phyloP scores from a whole-genome alignment of 2,113 vertebrate species.

The Pimephales promelas region DNA sequence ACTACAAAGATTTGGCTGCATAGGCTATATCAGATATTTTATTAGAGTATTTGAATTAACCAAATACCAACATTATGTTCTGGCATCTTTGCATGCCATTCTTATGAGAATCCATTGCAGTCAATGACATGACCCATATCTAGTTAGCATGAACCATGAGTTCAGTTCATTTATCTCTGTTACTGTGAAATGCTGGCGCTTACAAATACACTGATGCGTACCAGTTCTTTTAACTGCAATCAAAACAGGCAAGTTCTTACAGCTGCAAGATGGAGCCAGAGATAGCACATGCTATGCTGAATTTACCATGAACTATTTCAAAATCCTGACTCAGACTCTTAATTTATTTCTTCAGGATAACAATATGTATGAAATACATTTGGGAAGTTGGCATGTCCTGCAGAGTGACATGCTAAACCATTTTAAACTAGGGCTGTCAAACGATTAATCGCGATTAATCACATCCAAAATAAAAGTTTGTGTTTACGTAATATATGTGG shows the following conservation, averaged over 20 bases:
- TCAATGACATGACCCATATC: neutral
- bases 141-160: neutral
- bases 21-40: neutral
- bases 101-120: neutral
- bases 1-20: neutral
- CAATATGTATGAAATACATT: neutral
- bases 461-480: no score
- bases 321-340: neutral
- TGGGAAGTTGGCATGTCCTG: neutral
- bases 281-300: conserved; percentile 59
- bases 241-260: conserved; percentile 47
- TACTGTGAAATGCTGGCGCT: conserved; percentile 28
- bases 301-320: conserved; percentile 6
- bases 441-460: no score
- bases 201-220: conserved; percentile 53
- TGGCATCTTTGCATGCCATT: neutral
- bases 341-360: neutral
- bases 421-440: no score
- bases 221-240: conserved; percentile 48
- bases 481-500: no score
- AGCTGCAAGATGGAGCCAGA: conserved; percentile 71
- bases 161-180: conserved; percentile 51
- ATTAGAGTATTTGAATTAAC: neutral
- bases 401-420: neutral
- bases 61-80: neutral